These are phyloP conservation scores for Xestia rhomboidea DNA, from an alignment of 2,888 invertebrate genomes.

Conservation along the genomic window DNA sequence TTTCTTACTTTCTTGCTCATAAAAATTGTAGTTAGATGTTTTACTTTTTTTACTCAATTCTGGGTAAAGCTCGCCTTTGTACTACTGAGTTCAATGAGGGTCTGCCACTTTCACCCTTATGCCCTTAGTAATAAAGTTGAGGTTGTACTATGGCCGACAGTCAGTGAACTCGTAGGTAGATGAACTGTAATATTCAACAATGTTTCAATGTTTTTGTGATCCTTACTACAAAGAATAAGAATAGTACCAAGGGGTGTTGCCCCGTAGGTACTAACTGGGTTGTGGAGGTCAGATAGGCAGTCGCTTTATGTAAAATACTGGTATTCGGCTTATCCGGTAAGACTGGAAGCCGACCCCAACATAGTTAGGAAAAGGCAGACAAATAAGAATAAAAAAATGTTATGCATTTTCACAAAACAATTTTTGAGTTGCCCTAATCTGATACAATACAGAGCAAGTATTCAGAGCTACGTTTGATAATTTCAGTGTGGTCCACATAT, in stretches of 20 bases:
- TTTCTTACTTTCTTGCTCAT: background rate
- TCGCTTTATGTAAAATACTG: background rate
- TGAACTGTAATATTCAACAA: background rate
- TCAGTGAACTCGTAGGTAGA: background rate
- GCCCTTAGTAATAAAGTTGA: too few relatives aligned
- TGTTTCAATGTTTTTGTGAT: background rate
- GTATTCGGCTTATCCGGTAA: background rate
- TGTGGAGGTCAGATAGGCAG: background rate
- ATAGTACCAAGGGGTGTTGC: background rate
- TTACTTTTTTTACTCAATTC: background rate
- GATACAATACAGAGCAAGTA: slow-evolving; percentile 3
- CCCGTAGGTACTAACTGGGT: background rate
- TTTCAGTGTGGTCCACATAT: slow-evolving; percentile 86
- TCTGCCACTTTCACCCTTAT: too few relatives aligned
- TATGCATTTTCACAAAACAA: background rate
- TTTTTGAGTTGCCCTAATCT: background rate
- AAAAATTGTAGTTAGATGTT: background rate
- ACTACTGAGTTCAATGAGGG: too few relatives aligned
- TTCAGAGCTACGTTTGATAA: slow-evolving; percentile 53
- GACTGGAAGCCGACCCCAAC: background rate
- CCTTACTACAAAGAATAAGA: background rate
- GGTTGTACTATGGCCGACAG: too few relatives aligned
- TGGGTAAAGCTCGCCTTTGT: background rate
- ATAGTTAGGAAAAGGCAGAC: background rate
- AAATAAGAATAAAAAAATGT: background rate